A percentile compares a stretch with the other conserved stretches of the same genome.
Evolutionary conservation across 2,888 invertebrate genomes (phyloP).

Genomic region (Pardosa pseudoannulata): DNA sequence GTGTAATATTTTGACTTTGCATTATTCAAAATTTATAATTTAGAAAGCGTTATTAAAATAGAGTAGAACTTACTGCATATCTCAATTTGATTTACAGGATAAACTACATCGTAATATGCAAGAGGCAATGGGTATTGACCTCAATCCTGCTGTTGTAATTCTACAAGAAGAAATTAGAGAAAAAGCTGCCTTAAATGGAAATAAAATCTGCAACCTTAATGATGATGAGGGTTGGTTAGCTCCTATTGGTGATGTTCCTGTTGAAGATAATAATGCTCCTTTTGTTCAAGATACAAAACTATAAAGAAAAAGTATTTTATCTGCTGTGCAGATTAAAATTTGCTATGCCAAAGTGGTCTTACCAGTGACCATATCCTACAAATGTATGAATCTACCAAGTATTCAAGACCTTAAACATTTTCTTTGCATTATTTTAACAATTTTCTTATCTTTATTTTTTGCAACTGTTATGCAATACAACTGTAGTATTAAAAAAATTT

Average conservation of each 20-base stretch:
- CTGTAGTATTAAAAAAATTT: no score
- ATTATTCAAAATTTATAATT: no score
- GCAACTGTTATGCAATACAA: no score
- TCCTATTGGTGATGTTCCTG: slow-evolving; percentile 57
- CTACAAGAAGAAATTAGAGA: slow-evolving; percentile 57
- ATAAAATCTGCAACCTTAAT: slow-evolving; percentile 28
- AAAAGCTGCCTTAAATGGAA: slow-evolving; percentile 37
- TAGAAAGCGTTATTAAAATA: no score
- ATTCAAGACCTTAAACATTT: background rate
- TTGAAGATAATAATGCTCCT: slow-evolving; percentile 59
- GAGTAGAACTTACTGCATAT: no score
- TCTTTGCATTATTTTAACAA: no score
- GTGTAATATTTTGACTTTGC: no score
- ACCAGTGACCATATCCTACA: background rate
- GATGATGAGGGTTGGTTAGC: slow-evolving; percentile 70
- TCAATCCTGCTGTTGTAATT: slow-evolving; percentile 54
- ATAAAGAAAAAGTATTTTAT: slow-evolving; percentile 7
- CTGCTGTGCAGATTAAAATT: slow-evolving; percentile 2
- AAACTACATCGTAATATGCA: slow-evolving; percentile 49
- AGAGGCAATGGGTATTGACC: slow-evolving; percentile 52
- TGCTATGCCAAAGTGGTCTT: slow-evolving; percentile 45
- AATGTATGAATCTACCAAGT: background rate
- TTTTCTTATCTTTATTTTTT: no score
- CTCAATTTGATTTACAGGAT: slow-evolving; percentile 16
- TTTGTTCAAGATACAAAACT: slow-evolving; percentile 67